Conservation (phyloP, 2,113 vertebrate species). For the Malurus cyaneus region DNA sequence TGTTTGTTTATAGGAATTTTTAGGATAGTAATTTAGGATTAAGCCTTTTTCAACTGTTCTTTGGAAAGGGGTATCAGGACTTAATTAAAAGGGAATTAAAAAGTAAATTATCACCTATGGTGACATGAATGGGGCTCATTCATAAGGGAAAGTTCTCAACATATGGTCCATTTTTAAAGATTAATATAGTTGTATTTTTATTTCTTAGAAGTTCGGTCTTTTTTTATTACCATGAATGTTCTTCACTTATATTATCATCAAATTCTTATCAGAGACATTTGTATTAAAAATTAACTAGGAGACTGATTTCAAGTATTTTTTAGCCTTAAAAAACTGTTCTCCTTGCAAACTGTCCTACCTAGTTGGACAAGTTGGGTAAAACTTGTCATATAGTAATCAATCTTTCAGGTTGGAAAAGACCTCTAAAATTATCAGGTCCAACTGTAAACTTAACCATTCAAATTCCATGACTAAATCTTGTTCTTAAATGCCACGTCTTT, state of each 20-base stretch:
- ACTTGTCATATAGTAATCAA: not conserved
- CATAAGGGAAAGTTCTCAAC: not conserved
- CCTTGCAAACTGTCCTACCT: not conserved
- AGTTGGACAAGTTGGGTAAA: not conserved
- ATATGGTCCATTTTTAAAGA: not conserved
- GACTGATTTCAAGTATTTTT: not conserved
- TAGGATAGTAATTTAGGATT: not conserved
- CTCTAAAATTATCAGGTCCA: not conserved
- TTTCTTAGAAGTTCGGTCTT: not conserved
- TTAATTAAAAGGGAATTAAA: not conserved
- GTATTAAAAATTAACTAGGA: not conserved
- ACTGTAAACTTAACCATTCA: rapidly evolving
- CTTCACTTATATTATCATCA: not conserved
- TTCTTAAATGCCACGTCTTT: not conserved
- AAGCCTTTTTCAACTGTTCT: not conserved
- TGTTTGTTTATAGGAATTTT: not conserved
- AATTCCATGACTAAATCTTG: rapidly evolving
- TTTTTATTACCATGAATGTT: not conserved
- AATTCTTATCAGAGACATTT: not conserved
- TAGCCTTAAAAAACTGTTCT: not conserved
- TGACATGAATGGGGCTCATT: not conserved
- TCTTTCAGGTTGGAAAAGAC: not conserved
- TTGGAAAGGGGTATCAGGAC: not conserved
- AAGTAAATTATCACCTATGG: not conserved
- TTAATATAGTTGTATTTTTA: not conserved